Conservation (phyloP, 2,797 vertebrate genomes). For the Perodicticus potto region DNA sequence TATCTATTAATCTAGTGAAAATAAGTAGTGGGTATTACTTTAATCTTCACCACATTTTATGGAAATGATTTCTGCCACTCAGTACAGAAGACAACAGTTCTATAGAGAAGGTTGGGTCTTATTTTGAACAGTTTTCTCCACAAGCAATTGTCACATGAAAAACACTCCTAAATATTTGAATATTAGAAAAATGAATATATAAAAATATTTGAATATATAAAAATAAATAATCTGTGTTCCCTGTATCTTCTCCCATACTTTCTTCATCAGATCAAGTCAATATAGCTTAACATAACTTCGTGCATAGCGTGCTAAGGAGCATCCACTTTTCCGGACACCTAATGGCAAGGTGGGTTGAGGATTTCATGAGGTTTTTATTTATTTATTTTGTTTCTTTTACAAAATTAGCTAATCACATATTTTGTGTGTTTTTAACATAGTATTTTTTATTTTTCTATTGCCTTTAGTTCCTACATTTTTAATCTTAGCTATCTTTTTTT, state of each 20-base stretch:
- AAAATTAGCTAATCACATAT: not conserved
- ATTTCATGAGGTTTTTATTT: not conserved
- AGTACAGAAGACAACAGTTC: not conserved
- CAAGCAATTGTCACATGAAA: not conserved
- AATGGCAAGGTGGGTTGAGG: not conserved
- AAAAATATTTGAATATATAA: not conserved
- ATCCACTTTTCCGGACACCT: not conserved
- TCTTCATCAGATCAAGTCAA: not conserved
- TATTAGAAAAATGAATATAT: not conserved
- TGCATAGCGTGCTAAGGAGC: not conserved
- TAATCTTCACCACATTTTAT: not conserved
- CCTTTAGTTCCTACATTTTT: not conserved
- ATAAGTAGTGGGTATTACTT: not conserved
- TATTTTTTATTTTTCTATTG: not conserved
- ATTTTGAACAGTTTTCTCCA: not conserved
- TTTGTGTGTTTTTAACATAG: not conserved
- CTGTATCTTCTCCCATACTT: not conserved
- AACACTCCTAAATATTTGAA: not conserved
- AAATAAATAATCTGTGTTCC: not conserved
- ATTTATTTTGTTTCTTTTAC: not conserved
- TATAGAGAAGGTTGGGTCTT: not conserved
- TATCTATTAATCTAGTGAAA: not conserved
- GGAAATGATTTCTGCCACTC: not conserved
- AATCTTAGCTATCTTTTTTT: not conserved
- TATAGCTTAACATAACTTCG: not conserved